phyloP scores from a whole-genome alignment of 53 echinoderm and acorn worm genomes.

The Paracentrotus lividus region DNA sequence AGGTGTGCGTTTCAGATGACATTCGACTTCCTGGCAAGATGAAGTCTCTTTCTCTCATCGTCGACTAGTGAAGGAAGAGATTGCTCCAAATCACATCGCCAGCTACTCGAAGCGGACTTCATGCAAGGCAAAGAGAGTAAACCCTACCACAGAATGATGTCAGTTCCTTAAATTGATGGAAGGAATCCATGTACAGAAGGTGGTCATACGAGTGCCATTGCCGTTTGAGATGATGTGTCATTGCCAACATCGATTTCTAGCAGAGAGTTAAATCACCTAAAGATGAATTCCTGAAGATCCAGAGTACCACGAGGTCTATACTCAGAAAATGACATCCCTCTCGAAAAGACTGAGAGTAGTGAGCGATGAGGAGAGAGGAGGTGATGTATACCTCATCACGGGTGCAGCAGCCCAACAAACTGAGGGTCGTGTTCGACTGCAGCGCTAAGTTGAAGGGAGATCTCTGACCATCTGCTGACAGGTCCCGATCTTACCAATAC shows the following conservation, averaged over 20 bases:
- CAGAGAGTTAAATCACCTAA: slow-evolving; percentile 41
- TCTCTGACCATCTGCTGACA: slow-evolving; percentile 70
- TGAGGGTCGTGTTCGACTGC: no score
- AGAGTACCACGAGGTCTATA: slow-evolving; percentile 51
- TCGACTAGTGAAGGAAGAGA: slow-evolving; percentile 61
- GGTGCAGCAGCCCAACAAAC: no score
- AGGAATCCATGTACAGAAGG: not conserved
- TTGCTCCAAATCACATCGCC: slow-evolving; percentile 61
- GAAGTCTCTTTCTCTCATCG: not conserved
- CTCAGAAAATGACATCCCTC: slow-evolving; percentile 1
- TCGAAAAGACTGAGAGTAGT: slow-evolving; percentile 60
- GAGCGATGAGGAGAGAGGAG: not conserved
- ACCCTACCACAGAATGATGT: slow-evolving; percentile 62
- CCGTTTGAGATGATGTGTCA: slow-evolving; percentile 62
- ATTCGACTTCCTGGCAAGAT: not conserved
- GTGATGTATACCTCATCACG: slow-evolving; percentile 80
- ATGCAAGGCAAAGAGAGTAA: not conserved
- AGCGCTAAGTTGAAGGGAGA: slow-evolving; percentile 63
- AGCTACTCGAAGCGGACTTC: slow-evolving; percentile 69
- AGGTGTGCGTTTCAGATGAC: slow-evolving; percentile 22
- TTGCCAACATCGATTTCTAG: slow-evolving; percentile 69
- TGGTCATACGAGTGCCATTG: slow-evolving; percentile 71
- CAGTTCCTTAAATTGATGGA: slow-evolving; percentile 71
- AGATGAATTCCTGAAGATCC: slow-evolving; percentile 39
- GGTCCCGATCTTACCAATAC: no score